phyloP scores from a whole-genome alignment of 2,113 vertebrate genomes.

The Cervus canadensis region DNA sequence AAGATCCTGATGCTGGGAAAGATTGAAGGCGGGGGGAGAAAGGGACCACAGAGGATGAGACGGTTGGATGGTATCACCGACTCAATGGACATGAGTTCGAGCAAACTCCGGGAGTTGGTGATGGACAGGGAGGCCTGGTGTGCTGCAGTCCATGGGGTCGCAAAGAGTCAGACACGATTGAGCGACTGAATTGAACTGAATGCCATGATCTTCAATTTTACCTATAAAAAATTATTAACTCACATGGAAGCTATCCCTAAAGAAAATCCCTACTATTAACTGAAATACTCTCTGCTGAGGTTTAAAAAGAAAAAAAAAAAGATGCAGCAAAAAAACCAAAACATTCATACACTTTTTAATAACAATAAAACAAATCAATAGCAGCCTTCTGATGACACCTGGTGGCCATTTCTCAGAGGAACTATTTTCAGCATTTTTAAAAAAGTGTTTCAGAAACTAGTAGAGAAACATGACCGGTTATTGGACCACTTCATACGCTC shows the following conservation, averaged over 20 bases:
- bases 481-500: neutral
- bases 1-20: neutral
- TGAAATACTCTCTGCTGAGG: neutral
- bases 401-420: slow-evolving; percentile 79
- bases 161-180: neutral
- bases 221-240: neutral
- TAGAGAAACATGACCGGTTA: neutral
- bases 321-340: slow-evolving; percentile 5
- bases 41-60: neutral
- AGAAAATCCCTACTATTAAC: neutral
- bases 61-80: neutral
- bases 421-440: neutral
- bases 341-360: neutral
- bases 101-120: neutral
- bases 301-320: neutral
- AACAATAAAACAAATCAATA: slow-evolving; percentile 62
- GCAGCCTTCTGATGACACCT: slow-evolving; percentile 86
- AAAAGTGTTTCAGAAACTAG: neutral
- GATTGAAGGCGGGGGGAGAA: neutral
- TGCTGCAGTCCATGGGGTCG: neutral
- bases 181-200: neutral
- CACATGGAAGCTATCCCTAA: neutral
- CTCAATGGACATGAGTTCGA: neutral
- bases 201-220: neutral
- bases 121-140: neutral